Evolutionary conservation across 2,797 vertebrate species (phyloP).

Genomic region (Parauchenoglanis ngamensis): DNA sequence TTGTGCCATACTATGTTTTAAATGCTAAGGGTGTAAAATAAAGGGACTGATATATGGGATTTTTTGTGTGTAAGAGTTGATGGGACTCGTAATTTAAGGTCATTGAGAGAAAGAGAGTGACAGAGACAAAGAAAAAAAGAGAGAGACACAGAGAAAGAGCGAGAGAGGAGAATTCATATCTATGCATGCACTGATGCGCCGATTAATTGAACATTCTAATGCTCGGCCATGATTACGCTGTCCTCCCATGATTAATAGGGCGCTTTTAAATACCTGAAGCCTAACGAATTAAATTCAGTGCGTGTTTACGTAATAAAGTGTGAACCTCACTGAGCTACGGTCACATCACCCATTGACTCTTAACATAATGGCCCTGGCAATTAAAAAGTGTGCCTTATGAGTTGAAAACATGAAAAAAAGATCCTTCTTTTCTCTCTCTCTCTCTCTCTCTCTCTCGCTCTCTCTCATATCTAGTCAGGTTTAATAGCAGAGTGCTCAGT

Average conservation of each 20-base stretch:
- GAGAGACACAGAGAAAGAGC: not conserved
- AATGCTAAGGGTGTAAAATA: constrained; percentile 20
- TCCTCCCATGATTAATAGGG: constrained; percentile 35
- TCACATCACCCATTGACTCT: constrained; percentile 51
- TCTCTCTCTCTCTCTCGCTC: not conserved
- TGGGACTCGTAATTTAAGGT: constrained; percentile 34
- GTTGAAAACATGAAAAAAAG: constrained; percentile 35
- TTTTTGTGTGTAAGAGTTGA: not conserved
- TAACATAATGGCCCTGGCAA: constrained; percentile 48
- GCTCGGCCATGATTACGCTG: constrained; percentile 27
- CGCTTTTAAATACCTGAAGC: constrained; percentile 42
- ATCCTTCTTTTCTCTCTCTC: not conserved
- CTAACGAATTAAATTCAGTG: constrained; percentile 51
- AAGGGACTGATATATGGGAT: constrained; percentile 12
- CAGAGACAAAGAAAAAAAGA: not conserved
- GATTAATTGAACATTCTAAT: constrained; percentile 49
- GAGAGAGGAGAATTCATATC: constrained; percentile 37
- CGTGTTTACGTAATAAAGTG: constrained; percentile 53
- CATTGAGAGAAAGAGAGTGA: not conserved
- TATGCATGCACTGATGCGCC: constrained; percentile 13
- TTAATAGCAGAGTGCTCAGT: constrained; percentile 50
- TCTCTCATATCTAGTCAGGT: constrained; percentile 38
- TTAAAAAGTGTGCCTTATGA: constrained; percentile 53
- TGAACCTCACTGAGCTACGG: constrained; percentile 37
- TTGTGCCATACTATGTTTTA: not conserved